Percentiles rank a stretch among this genome's conserved stretches.
These are phyloP conservation scores for Chloroceryle aenea DNA, from an alignment of 2,113 vertebrate species.

Conservation along the genomic window DNA sequence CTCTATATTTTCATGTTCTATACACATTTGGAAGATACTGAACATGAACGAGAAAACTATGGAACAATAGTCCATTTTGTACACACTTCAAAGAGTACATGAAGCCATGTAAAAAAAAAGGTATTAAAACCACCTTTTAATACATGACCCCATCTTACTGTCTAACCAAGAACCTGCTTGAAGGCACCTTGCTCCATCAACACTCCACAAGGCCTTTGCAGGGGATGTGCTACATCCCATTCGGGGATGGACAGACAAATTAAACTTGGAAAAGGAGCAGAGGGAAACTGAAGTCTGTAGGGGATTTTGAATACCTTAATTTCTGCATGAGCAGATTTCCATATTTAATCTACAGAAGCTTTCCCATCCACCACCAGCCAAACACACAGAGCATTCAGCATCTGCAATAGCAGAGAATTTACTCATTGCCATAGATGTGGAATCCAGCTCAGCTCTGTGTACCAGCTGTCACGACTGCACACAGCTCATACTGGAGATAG, in stretches of 20 bases:
- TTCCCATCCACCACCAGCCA: not conserved
- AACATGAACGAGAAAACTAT: not conserved
- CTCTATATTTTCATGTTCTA: not conserved
- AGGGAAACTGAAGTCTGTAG: not conserved
- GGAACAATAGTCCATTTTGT: not conserved
- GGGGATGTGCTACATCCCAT: not conserved
- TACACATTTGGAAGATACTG: not conserved
- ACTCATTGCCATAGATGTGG: not conserved
- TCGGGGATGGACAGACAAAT: not conserved
- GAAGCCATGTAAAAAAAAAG: not conserved
- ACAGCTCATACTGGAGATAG: not conserved
- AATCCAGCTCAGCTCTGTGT: not conserved
- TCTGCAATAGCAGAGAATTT: not conserved
- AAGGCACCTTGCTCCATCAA: not conserved
- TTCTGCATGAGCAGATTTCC: not conserved
- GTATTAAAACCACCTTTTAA: not conserved
- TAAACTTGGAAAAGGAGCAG: not conserved
- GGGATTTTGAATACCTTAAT: not conserved
- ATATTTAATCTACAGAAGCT: not conserved
- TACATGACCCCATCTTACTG: not conserved
- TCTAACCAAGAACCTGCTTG: not conserved
- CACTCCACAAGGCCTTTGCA: not conserved
- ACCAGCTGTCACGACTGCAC: fast-evolving
- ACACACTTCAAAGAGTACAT: not conserved
- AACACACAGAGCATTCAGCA: not conserved